phyloP scores from a whole-genome alignment of 2,797 vertebrate genomes.

The Coccyzus lansbergi region DNA sequence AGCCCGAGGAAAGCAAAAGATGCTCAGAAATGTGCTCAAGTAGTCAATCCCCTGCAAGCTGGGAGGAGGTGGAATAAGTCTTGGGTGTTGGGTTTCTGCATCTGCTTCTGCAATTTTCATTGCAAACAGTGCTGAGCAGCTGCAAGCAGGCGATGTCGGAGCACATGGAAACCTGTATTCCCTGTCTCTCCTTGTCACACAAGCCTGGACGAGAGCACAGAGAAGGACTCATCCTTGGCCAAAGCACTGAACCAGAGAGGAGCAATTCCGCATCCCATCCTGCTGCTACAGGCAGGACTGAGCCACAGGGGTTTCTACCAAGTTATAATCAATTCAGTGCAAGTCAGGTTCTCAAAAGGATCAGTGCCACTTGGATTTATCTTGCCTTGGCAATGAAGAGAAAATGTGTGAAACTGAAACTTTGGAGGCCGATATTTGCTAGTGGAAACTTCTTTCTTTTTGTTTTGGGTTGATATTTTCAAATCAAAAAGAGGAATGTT shows the following conservation, averaged over 20 bases:
- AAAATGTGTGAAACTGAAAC: background rate
- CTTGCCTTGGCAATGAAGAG: background rate
- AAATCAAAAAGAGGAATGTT: background rate
- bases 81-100: background rate
- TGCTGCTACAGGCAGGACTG: background rate
- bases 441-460: background rate
- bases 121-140: background rate
- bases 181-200: background rate
- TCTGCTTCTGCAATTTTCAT: background rate
- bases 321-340: background rate
- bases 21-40: background rate
- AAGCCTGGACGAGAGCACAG: background rate
- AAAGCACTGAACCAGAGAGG: background rate
- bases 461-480: background rate
- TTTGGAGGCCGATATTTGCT: background rate
- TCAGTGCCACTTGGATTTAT: background rate
- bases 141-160: background rate
- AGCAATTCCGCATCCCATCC: background rate
- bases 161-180: background rate
- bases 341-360: background rate
- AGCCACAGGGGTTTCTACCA: background rate
- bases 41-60: background rate
- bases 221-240: background rate
- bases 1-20: too few relatives aligned
- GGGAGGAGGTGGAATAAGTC: background rate